phyloP scores from a whole-genome alignment of 2,797 vertebrate species.

The Betta splendens region DNA sequence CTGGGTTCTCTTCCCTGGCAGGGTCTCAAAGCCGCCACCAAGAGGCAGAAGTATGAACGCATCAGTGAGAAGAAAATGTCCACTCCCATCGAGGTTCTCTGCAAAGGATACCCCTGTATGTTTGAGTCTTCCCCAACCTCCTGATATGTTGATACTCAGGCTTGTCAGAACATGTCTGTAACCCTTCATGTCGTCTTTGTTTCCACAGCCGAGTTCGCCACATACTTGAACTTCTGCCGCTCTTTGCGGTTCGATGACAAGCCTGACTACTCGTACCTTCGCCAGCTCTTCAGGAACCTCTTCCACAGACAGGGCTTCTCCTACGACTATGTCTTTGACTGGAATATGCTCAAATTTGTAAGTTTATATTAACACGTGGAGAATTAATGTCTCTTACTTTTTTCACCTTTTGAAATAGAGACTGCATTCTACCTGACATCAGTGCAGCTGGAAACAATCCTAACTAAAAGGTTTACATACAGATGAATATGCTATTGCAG shows the following conservation, averaged over 20 bases:
- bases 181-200: neutral
- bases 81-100: slow-evolving; percentile 95
- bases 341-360: slow-evolving; percentile 99
- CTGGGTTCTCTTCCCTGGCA: slow-evolving; percentile 97
- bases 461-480: no score
- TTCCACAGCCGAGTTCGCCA: slow-evolving; percentile 92
- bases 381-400: neutral
- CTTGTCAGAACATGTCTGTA: neutral
- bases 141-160: neutral
- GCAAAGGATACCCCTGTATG: slow-evolving; percentile 86
- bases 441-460: neutral
- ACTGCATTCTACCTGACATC: neutral
- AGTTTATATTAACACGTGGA: slow-evolving; percentile 63
- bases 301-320: slow-evolving; percentile 98
- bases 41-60: slow-evolving; percentile 96
- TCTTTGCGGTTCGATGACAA: slow-evolving; percentile 98
- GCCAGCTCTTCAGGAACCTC: slow-evolving; percentile 95
- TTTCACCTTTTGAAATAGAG: neutral
- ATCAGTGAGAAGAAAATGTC: slow-evolving; percentile 99
- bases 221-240: slow-evolving; percentile 97
- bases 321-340: slow-evolving; percentile 98
- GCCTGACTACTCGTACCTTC: slow-evolving; percentile 95
- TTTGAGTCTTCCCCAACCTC: neutral
- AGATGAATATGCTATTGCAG: no score
- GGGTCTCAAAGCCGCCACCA: slow-evolving; percentile 95